phyloP scores from a whole-genome alignment of 2,888 invertebrate genomes.

The Heliconius aoede region DNA sequence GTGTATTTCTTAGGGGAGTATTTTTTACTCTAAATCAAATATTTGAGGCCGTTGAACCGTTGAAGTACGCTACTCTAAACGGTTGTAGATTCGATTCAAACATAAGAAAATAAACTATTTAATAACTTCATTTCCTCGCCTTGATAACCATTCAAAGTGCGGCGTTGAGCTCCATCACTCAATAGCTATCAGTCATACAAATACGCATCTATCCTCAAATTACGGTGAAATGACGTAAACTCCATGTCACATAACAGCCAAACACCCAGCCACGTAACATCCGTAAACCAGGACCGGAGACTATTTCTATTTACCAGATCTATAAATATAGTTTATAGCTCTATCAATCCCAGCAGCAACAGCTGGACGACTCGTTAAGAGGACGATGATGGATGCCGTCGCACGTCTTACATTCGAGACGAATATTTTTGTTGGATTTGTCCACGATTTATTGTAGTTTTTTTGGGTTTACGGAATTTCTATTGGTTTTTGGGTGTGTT shows the following conservation, averaged over 20 bases:
- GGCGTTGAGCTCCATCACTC: no score
- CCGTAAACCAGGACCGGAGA: constrained; percentile 53
- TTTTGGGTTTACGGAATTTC: constrained; percentile 12
- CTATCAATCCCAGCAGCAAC: constrained; percentile 78
- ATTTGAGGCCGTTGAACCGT: no score
- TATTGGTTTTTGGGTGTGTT: background rate
- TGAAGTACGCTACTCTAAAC: no score
- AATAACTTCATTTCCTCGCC: no score
- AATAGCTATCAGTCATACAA: no score
- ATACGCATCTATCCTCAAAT: background rate
- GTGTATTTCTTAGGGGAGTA: no score
- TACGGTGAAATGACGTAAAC: background rate
- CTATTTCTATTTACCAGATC: constrained; percentile 69
- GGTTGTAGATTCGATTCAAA: no score
- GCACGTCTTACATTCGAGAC: constrained; percentile 50
- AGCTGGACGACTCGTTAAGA: constrained; percentile 79
- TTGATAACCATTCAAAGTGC: no score
- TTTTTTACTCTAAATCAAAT: no score
- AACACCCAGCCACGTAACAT: background rate
- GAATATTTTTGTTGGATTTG: constrained; percentile 58
- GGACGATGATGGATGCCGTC: constrained; percentile 77
- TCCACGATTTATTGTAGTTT: constrained; percentile 44
- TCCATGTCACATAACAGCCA: background rate
- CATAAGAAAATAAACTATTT: no score
- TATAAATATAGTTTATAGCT: constrained; percentile 81